Percentiles rank a stretch among this genome's conserved stretches.
Conservation (phyloP, 2,797 vertebrate species). For the Leucoraja ocellata region DNA sequence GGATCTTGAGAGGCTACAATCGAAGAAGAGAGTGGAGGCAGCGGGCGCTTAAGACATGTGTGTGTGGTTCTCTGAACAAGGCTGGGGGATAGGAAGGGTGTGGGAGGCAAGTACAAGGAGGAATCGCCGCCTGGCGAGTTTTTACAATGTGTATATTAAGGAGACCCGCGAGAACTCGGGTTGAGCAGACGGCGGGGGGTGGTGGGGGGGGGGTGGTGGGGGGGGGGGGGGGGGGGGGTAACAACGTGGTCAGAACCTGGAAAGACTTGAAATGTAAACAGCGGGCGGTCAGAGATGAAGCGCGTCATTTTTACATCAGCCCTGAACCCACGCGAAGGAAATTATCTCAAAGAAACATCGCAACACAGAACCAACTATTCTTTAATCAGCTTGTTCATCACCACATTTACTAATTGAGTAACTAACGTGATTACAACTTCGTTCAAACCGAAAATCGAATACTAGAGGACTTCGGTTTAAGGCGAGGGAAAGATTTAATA, state of each 20-base stretch:
- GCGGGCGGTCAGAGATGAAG: background rate
- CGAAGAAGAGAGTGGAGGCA: background rate
- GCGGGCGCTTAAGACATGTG: background rate
- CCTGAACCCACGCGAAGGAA: background rate
- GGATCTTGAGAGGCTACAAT: background rate
- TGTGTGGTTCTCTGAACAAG: background rate
- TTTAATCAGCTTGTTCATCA: background rate
- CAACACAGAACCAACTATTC: background rate
- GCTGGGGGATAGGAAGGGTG: background rate
- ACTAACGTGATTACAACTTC: background rate
- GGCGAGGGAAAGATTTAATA: too few relatives aligned
- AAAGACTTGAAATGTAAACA: background rate
- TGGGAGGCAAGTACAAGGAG: background rate
- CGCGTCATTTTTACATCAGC: background rate
- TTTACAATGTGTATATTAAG: background rate
- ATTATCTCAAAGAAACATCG: background rate
- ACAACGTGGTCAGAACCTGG: too few relatives aligned
- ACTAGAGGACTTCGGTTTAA: too few relatives aligned
- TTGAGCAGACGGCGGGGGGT: background rate
- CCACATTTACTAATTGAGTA: background rate
- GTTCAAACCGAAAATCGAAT: too few relatives aligned
- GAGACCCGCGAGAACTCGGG: background rate
- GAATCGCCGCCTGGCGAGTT: background rate
- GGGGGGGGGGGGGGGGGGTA: background rate
- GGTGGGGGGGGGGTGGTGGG: too few relatives aligned